Base-by-base conservation (phyloP, 2,797 vertebrate genomes). In the Hipposideros larvatus region DNA sequence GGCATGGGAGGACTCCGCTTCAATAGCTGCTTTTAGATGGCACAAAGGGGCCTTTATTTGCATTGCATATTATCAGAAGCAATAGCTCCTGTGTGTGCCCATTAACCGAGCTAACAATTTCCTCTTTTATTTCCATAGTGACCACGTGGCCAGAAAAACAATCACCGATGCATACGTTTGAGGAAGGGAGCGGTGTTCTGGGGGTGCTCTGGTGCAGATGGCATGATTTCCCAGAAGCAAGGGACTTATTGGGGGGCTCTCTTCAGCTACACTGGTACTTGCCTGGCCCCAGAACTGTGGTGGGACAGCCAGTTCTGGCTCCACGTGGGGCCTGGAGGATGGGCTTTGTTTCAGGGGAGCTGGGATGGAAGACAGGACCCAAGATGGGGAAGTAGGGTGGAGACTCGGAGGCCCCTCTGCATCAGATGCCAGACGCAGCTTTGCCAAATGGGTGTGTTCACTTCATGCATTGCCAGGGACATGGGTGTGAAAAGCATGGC, bases 61-160 rank as follows among this genome's bases (percentile, higher is more conserved):
- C 71, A 77, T 71, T 37, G 80, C 53, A 53, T 51, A 83, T 65
- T 66, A 84, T 88, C 96, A 87, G 86, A 80, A 73, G 85, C 75
- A 28, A 73, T 46, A 70, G 92, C 68, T 11, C 41, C 24, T 41
- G n/a, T 9, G 2, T 13, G 77, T 4, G 46, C 79, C 90, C 89
- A 93, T 94, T 93, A 91, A 55, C 63, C 31, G 75, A 75, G 80
- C 95, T n/a, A 73, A 93, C 84, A 88, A 96, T 97, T 96, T 97
- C 95, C 92, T 95, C 88, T 71, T 95, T 97, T 85, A 94, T 96
- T 88, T 90, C 89, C 91, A 91, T 0, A 71, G 78, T n/a, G 70
- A 85, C 90, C 82, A 89, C 14, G 16, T 70, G 86, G 65, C 94
- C 80, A 86, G 95, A 91, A 79, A 92, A 89, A 97, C 61, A 70